A percentile compares a stretch with the other conserved stretches of the same genome.
phyloP scores from a whole-genome alignment of 1,140 invertebrate species.

The Aphelenchoides besseyi region DNA sequence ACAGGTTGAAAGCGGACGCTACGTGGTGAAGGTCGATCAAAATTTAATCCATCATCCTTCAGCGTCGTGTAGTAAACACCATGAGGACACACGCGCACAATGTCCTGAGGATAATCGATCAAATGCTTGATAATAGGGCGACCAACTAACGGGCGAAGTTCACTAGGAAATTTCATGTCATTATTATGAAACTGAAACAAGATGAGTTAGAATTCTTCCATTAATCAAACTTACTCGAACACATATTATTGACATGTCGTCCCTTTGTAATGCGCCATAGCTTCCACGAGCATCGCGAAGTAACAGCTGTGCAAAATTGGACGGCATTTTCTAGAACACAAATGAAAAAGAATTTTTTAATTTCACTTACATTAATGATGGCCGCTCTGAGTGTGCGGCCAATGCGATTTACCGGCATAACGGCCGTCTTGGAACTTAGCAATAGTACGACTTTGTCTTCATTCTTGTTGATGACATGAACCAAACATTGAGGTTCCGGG shows the following conservation, averaged over 20 bases:
- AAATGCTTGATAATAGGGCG: background rate
- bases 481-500: constrained; percentile 3
- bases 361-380: background rate
- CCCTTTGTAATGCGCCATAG: too few relatives aligned
- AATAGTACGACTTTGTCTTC: constrained; percentile 5
- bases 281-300: background rate
- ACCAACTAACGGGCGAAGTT: background rate
- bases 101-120: background rate
- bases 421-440: background rate
- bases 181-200: background rate
- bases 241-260: too few relatives aligned
- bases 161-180: background rate
- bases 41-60: background rate
- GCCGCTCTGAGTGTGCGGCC: background rate
- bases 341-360: background rate
- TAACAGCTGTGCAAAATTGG: too few relatives aligned
- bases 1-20: too few relatives aligned
- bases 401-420: background rate
- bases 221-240: too few relatives aligned
- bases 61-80: background rate
- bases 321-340: too few relatives aligned
- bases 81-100: background rate
- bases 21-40: too few relatives aligned
- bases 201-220: too few relatives aligned
- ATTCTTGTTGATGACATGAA: background rate